These are phyloP conservation scores for Augiades crinisus DNA, from an alignment of 2,888 invertebrate genomes.

Conservation along the genomic window DNA sequence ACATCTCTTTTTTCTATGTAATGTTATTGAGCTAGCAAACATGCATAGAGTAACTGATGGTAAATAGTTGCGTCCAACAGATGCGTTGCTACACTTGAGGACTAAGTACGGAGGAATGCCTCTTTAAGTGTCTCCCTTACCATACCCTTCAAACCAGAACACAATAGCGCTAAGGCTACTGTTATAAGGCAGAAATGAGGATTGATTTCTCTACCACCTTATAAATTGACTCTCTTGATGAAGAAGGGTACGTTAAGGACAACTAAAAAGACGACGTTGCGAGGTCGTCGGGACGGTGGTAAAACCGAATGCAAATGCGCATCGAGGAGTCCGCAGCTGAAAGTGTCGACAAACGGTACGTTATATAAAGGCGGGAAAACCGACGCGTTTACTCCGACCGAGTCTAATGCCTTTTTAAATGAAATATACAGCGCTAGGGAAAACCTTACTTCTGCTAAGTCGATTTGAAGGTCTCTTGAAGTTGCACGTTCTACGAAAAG, in stretches of 20 bases:
- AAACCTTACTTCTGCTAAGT: constrained; percentile 2
- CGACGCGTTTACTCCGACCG: constrained; percentile 29
- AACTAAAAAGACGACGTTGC: constrained; percentile 10
- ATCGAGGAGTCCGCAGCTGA: constrained; percentile 39
- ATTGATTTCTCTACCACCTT: no score
- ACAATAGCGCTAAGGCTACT: no score
- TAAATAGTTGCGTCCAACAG: no score
- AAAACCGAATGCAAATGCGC: constrained; percentile 57
- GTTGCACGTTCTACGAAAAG: neutral
- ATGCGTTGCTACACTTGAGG: no score
- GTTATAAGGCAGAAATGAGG: no score
- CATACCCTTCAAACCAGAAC: no score
- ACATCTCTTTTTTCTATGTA: no score
- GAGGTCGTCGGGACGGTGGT: constrained; percentile 37
- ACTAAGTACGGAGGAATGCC: no score
- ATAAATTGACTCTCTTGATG: no score
- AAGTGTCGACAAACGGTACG: constrained; percentile 37
- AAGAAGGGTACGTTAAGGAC: neutral
- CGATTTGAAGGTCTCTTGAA: neutral
- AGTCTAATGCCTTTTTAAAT: constrained; percentile 45
- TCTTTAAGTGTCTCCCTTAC: no score
- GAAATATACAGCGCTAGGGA: constrained; percentile 30
- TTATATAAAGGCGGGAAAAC: constrained; percentile 39
- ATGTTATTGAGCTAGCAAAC: no score
- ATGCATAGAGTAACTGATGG: no score